Evolutionary conservation across 2,113 vertebrate genomes (phyloP).

Genomic region (Tetrax tetrax): DNA sequence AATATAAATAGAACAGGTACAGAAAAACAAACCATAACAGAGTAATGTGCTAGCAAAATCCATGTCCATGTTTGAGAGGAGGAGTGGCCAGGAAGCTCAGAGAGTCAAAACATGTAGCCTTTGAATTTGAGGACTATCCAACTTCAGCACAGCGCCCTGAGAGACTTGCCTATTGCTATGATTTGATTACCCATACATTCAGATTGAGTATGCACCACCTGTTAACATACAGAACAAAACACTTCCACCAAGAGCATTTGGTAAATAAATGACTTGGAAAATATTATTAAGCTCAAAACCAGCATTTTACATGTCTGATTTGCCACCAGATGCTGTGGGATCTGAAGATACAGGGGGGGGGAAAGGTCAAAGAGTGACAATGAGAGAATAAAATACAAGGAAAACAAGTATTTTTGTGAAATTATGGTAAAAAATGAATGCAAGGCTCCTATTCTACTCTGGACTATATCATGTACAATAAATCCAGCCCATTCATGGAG

Average conservation of each 20-base stretch:
- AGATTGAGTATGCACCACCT: constrained; percentile 11
- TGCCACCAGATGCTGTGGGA: constrained; percentile 54
- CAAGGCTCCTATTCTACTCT: not conserved
- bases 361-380: not conserved
- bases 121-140: not conserved
- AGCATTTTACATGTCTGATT: constrained; percentile 35
- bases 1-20: not conserved
- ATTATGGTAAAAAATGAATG: not conserved
- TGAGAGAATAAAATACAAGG: not conserved
- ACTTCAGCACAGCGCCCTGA: not conserved
- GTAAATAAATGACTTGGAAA: constrained; percentile 64
- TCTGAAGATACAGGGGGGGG: not conserved
- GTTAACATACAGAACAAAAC: constrained; percentile 28
- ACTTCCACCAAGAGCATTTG: constrained; percentile 51
- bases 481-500: not conserved
- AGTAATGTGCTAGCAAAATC: not conserved
- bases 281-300: constrained; percentile 45
- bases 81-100: not conserved
- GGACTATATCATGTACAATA: not conserved
- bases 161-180: not conserved
- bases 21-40: not conserved
- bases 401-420: not conserved
- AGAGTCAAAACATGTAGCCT: not conserved
- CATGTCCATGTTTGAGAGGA: not conserved
- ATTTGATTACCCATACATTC: constrained; percentile 18